Conservation (phyloP, 2,888 invertebrate species). For the Macrosoma leucophasiata region DNA sequence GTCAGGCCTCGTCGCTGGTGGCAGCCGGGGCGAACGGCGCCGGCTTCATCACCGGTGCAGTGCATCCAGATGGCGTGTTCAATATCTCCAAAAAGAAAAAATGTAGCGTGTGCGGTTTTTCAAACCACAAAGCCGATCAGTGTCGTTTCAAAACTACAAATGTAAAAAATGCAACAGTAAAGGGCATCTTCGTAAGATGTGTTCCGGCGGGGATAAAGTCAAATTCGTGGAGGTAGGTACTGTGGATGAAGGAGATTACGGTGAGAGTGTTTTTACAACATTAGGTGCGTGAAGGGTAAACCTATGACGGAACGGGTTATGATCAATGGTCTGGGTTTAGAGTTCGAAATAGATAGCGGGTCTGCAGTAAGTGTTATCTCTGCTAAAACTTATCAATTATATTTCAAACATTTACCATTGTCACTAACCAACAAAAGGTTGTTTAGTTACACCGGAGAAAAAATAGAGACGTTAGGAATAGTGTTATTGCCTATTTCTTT, state of each 20-base stretch:
- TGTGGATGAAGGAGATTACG: no score
- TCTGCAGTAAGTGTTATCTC: constrained; percentile 25
- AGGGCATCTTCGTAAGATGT: no score
- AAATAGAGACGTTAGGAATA: constrained; percentile 18
- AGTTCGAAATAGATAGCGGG: constrained; percentile 22
- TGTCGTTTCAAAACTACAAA: no score
- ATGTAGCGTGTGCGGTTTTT: constrained; percentile 18
- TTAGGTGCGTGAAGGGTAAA: constrained; percentile 15
- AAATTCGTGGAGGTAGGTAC: constrained; percentile 14
- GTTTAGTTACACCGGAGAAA: constrained; percentile 18
- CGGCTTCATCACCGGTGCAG: no score
- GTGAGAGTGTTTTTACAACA: no score
- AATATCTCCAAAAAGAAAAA: constrained; percentile 21
- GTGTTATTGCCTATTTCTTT: constrained; percentile 14
- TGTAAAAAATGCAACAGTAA: no score
- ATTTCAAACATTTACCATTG: constrained; percentile 23
- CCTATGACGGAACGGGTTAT: constrained; percentile 19
- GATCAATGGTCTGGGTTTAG: constrained; percentile 8
- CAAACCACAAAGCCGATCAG: constrained; percentile 9
- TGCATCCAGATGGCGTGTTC: no score
- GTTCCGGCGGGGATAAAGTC: no score
- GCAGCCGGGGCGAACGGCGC: not conserved
- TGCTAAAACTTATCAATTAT: constrained; percentile 8
- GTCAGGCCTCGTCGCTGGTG: constrained; percentile 2
- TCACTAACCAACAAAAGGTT: constrained; percentile 14